These are phyloP conservation scores for Lasioglossum zephyrum DNA, from an alignment of 2,888 invertebrate species.

Conservation along the genomic window DNA sequence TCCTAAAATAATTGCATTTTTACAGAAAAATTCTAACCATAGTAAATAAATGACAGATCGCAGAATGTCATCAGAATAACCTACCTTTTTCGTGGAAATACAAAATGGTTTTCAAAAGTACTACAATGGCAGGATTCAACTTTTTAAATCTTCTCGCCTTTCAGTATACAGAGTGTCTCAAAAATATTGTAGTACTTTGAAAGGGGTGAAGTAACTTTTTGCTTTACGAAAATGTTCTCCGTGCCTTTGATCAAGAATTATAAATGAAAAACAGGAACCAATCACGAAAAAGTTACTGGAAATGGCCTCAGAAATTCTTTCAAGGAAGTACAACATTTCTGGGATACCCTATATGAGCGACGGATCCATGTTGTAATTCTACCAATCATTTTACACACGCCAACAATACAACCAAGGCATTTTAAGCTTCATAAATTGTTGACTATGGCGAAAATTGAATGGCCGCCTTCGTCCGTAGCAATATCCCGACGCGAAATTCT, in stretches of 20 bases:
- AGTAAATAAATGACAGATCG: neutral
- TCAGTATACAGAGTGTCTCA: too few relatives aligned
- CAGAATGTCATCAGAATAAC: neutral
- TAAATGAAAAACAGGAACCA: too few relatives aligned
- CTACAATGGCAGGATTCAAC: too few relatives aligned
- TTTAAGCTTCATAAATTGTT: conserved; percentile 61
- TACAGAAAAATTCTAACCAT: neutral
- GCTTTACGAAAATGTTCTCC: neutral
- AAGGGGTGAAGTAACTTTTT: neutral
- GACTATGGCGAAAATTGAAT: conserved; percentile 52
- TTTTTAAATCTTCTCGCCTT: too few relatives aligned
- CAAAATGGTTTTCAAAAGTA: neutral
- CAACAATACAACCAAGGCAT: conserved; percentile 25
- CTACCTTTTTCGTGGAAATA: too few relatives aligned
- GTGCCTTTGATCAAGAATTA: too few relatives aligned
- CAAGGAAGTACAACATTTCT: too few relatives aligned
- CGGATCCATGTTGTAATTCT: conserved; percentile 21
- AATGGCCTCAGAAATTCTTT: too few relatives aligned
- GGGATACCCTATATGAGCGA: conserved; percentile 7
- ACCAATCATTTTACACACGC: conserved; percentile 24
- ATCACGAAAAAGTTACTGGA: too few relatives aligned
- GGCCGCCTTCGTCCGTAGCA: neutral
- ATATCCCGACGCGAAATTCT: conserved; percentile 16
- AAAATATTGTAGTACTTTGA: neutral
- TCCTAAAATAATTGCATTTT: neutral